Conservation (phyloP, 2,888 invertebrate genomes). For the Machimus rusticus region DNA sequence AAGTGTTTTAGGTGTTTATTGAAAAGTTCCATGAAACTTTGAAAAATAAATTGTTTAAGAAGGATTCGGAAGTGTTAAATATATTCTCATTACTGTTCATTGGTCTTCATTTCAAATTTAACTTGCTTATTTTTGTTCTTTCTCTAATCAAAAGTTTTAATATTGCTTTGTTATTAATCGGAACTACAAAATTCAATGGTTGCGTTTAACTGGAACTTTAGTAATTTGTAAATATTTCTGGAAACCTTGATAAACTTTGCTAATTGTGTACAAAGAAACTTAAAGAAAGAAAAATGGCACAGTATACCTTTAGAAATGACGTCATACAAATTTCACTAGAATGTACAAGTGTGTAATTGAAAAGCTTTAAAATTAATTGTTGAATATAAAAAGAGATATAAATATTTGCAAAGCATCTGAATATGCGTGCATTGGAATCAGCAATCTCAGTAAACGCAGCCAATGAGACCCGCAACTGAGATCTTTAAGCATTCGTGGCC, state of each 20-base stretch:
- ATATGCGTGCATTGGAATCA: not conserved
- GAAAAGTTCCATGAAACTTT: no score
- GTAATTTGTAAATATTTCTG: not conserved
- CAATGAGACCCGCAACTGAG: slow-evolving; percentile 1
- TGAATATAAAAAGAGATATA: not conserved
- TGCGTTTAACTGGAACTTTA: not conserved
- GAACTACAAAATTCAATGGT: not conserved
- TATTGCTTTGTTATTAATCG: not conserved
- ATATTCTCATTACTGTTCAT: no score
- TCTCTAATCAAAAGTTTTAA: not conserved
- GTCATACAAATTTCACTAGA: not conserved
- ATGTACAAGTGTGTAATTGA: not conserved
- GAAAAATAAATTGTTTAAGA: no score
- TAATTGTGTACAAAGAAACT: not conserved
- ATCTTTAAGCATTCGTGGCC: slow-evolving; percentile 37
- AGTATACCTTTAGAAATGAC: not conserved
- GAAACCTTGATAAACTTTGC: not conserved
- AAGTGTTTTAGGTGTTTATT: no score
- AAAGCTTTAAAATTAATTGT: not conserved
- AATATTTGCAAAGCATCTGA: not conserved
- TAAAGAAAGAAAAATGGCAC: not conserved
- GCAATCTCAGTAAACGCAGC: not conserved
- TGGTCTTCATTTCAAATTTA: no score
- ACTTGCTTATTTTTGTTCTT: not conserved
- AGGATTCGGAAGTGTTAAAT: no score